Base-by-base conservation (phyloP, 2,888 invertebrate species). In the Macaria notata region DNA sequence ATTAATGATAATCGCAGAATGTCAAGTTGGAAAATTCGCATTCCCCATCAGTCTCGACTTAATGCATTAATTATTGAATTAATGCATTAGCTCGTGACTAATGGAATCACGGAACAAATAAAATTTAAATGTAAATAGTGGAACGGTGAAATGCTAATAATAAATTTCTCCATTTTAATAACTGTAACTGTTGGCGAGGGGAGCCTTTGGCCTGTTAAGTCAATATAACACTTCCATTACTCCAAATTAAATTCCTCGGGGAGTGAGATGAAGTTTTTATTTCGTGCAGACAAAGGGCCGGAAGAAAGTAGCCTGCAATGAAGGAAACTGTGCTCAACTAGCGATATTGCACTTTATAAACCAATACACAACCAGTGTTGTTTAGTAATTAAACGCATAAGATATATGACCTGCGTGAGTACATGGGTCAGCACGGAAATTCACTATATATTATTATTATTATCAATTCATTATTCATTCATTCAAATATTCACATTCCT, bases 151-250 rank as follows among this genome's bases (percentile, higher is more conserved):
- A 87, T 84, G 88, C 85, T 90, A 90, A 91, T 90, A 90, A 91
- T 90, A 91, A 89, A 89, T 90, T 88, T 91, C 89, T 84, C 88
- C 91, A 90, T 91, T 91, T 91, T 91, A 91, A 91, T 91, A 91
- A 91, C 90, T 88, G 89, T 89, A 85, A 85, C 89, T 78, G 82
- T 74, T 48, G 72, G 77, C 78, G 74, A 86, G 91, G 90, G 91
- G 89, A 84, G 80, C 81, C 81, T 86, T 86, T 88, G 88, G 88
- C 86, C 89, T 91, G 89, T 88, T 91, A 89, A 91, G 91, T 90
- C 91, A 91, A 90, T 91, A 90, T 90, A 91, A 91, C 91, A 91
- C 90, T 90, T 90, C 91, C 91, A 91, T 90, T 90, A 91, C 88
- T 88, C 81, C 84, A 90, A 90, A 91, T 91, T 90, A 91, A 91